phyloP scores from a whole-genome alignment of 2,888 invertebrate genomes.

The Tromatobia lineatoria region DNA sequence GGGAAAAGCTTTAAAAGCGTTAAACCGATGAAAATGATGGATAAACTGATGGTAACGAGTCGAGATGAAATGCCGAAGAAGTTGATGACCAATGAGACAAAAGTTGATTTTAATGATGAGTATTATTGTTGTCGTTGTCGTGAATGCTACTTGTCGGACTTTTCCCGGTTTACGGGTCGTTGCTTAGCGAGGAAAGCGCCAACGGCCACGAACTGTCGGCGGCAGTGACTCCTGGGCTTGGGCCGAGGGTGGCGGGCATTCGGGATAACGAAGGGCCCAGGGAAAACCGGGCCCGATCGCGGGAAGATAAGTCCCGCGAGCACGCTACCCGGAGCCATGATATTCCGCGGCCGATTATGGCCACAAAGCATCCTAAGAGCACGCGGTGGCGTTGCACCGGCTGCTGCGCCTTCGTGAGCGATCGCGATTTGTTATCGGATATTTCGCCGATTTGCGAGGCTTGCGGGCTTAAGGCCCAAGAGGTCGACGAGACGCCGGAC shows the following conservation, averaged over 20 bases:
- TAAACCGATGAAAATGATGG: slow-evolving; percentile 14
- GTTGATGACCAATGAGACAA: background rate
- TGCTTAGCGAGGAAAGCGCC: slow-evolving; percentile 29
- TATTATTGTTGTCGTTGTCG: slow-evolving; percentile 29
- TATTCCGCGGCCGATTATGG: slow-evolving; percentile 86
- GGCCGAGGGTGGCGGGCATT: slow-evolving; percentile 67
- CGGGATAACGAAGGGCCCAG: slow-evolving; percentile 51
- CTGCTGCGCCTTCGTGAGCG: slow-evolving; percentile 70
- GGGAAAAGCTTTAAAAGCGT: background rate
- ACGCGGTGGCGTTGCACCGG: slow-evolving; percentile 73
- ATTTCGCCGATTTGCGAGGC: slow-evolving; percentile 66
- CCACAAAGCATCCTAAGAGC: slow-evolving; percentile 80
- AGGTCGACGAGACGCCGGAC: slow-evolving; percentile 41
- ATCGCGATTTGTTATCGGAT: slow-evolving; percentile 4
- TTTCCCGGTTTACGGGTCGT: slow-evolving; percentile 56
- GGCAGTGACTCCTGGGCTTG: slow-evolving; percentile 66
- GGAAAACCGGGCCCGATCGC: slow-evolving; percentile 57
- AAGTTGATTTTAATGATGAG: background rate
- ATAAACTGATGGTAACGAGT: background rate
- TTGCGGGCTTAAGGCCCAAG: slow-evolving; percentile 67
- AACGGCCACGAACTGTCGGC: slow-evolving; percentile 58
- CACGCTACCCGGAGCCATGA: slow-evolving; percentile 87
- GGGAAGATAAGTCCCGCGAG: slow-evolving; percentile 65
- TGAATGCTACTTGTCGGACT: slow-evolving; percentile 32
- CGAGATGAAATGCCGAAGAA: background rate